A percentile compares a stretch with the other conserved stretches of the same genome.
These are phyloP conservation scores for Allacma fusca DNA, from an alignment of 2,888 invertebrate genomes.

Conservation along the genomic window DNA sequence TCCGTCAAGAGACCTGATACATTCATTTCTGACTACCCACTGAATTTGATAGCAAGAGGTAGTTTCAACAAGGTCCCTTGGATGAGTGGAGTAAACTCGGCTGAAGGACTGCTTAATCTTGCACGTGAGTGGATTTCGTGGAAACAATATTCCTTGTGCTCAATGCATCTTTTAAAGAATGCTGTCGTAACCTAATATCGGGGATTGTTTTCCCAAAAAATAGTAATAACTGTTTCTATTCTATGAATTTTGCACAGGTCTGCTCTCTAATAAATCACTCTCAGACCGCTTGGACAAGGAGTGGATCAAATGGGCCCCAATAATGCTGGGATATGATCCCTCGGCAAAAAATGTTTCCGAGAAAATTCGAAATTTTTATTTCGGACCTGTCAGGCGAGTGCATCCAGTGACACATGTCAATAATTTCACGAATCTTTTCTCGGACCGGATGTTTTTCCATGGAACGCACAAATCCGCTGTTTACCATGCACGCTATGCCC, in stretches of 20 bases:
- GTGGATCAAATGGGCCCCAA: slow-evolving; percentile 31
- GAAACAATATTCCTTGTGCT: not conserved
- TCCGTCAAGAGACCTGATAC: slow-evolving; percentile 45
- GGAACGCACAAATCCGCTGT: slow-evolving; percentile 45
- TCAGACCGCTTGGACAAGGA: slow-evolving; percentile 26
- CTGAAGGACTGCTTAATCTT: slow-evolving; percentile 54
- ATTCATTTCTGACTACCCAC: slow-evolving; percentile 54
- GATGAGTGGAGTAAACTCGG: slow-evolving; percentile 53
- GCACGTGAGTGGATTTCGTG: slow-evolving; percentile 44
- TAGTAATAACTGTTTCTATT: too few relatives aligned
- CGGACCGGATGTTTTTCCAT: slow-evolving; percentile 45
- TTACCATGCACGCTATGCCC: slow-evolving; percentile 40
- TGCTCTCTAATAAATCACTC: slow-evolving; percentile 36
- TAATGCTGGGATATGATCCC: slow-evolving; percentile 40
- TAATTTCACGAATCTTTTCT: slow-evolving; percentile 48
- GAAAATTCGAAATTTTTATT: slow-evolving; percentile 43
- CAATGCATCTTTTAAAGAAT: not conserved
- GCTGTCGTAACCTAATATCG: not conserved
- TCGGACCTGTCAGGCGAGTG: slow-evolving; percentile 19
- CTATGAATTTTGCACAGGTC: too few relatives aligned
- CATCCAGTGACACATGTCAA: slow-evolving; percentile 29
- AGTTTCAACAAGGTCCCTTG: slow-evolving; percentile 58
- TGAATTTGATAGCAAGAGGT: slow-evolving; percentile 50
- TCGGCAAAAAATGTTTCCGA: slow-evolving; percentile 28
- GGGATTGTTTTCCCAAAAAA: not conserved